Conservation (phyloP, 2,888 invertebrate species). For the Tetranychus truncatus region DNA sequence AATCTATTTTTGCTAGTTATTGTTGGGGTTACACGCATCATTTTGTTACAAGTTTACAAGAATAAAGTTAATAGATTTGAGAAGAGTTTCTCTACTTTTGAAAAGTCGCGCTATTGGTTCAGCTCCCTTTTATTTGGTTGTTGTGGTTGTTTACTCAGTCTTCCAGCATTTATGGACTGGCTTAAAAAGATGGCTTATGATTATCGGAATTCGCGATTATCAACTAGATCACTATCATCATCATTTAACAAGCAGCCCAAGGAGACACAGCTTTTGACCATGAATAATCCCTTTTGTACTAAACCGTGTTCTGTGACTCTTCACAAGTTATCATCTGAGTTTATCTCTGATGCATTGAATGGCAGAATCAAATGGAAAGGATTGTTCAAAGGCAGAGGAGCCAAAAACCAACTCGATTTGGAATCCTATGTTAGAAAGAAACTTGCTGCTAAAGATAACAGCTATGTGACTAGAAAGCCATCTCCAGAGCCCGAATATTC, state of each 20-base stretch:
- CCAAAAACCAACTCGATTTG: neutral
- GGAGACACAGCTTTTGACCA: neutral
- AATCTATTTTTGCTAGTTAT: too few relatives aligned
- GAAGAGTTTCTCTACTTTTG: too few relatives aligned
- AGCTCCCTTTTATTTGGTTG: too few relatives aligned
- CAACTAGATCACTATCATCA: neutral
- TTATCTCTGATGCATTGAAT: neutral
- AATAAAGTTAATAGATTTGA: too few relatives aligned
- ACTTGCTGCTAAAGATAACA: neutral
- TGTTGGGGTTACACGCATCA: too few relatives aligned
- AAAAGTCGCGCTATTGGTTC: too few relatives aligned
- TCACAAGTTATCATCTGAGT: conserved; percentile 5
- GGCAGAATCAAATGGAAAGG: neutral
- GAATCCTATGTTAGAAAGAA: neutral
- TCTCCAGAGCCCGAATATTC: neutral
- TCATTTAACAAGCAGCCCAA: neutral
- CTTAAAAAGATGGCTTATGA: too few relatives aligned
- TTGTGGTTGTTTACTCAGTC: too few relatives aligned
- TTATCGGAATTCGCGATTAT: too few relatives aligned
- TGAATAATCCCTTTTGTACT: conserved; percentile 20
- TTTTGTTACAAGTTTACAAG: too few relatives aligned
- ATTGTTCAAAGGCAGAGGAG: neutral
- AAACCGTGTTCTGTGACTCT: conserved; percentile 15
- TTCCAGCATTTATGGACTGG: too few relatives aligned
- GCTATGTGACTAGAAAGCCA: neutral